These are phyloP conservation scores for Endomychus coccineus DNA, from an alignment of 2,888 invertebrate genomes.

Conservation along the genomic window DNA sequence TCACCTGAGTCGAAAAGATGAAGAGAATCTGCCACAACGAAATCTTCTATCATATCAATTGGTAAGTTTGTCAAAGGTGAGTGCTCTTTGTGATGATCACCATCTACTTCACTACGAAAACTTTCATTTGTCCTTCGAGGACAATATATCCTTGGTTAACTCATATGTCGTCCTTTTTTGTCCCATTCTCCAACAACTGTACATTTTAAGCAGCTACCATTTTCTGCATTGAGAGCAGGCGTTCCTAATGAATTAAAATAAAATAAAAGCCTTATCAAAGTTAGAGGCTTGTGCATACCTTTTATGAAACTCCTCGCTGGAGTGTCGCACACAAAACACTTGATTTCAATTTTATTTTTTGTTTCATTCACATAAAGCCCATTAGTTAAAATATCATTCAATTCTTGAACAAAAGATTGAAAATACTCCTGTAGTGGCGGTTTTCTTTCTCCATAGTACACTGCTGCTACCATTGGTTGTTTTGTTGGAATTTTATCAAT, in stretches of 20 bases:
- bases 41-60: constrained; percentile 25
- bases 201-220: constrained; percentile 24
- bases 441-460: constrained; percentile 21
- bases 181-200: constrained; percentile 20
- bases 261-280: neutral
- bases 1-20: constrained; percentile 25
- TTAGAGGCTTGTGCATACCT: constrained; percentile 13
- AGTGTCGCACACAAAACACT: constrained; percentile 22
- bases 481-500: constrained; percentile 14
- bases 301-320: constrained; percentile 21
- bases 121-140: constrained; percentile 18
- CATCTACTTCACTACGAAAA: constrained; percentile 20
- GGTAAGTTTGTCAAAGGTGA: constrained; percentile 21
- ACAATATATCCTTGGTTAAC: constrained; percentile 18
- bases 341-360: constrained; percentile 13
- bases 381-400: constrained; percentile 16
- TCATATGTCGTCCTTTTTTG: constrained; percentile 19
- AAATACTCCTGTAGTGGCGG: constrained; percentile 17
- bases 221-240: constrained; percentile 20
- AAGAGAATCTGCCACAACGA: constrained; percentile 23
- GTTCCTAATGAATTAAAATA: constrained; percentile 17
- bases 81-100: constrained; percentile 23
- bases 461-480: constrained; percentile 18
- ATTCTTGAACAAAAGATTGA: constrained; percentile 20
- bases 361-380: constrained; percentile 10